Base-by-base conservation (phyloP, 2,113 vertebrate genomes). In the Cryptoleucopteryx plumbea region DNA sequence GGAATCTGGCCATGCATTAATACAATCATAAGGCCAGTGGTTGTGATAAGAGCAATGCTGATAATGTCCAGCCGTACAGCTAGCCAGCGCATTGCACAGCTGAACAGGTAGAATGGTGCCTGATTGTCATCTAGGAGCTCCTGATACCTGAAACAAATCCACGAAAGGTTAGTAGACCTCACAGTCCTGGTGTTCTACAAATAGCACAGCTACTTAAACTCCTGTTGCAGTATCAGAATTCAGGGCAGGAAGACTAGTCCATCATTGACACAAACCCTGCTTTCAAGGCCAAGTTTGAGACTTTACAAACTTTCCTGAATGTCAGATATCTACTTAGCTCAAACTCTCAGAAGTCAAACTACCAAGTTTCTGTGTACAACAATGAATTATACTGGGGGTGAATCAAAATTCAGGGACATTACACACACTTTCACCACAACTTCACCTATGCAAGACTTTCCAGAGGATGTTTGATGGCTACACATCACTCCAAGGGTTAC, bases 21-120 rank as follows among this genome's bases (percentile, higher is more conserved):
- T 27, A 99, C 98, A 26, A 99, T 99, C 99, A 99, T 99, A 67
- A 99, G 97, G 53, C 98, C 99, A 0, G 99, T 99, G 91, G 98
- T 98, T 85, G 98, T 99, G 93, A 99, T 99, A 75, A 99, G 98
- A 82, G 98, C 98, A 7, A 99, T 99, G 91, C 99, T 99, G 98
- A 99, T 99, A 18, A 99, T 85, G 40, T 99, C 99, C 93, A 99
- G 97, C 27, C 99, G 98, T 68, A 99, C 98, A 1, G 99, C 99
- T 70, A 99, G 98, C 99, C 99, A 99, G 71, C 99, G 98, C 99
- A 99, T 99, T 0, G 99, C 99, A 23, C 99, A 99, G 68, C 98
- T 99, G 97, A 99, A 99, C 71, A 99, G 92, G 97, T 98, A 99
- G 96, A 99, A 98, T 0, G 99, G 98, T 7, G 99, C 98, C 87